Conservation (phyloP, 2,113 vertebrate species). For the Forbesichthys agassizii region DNA sequence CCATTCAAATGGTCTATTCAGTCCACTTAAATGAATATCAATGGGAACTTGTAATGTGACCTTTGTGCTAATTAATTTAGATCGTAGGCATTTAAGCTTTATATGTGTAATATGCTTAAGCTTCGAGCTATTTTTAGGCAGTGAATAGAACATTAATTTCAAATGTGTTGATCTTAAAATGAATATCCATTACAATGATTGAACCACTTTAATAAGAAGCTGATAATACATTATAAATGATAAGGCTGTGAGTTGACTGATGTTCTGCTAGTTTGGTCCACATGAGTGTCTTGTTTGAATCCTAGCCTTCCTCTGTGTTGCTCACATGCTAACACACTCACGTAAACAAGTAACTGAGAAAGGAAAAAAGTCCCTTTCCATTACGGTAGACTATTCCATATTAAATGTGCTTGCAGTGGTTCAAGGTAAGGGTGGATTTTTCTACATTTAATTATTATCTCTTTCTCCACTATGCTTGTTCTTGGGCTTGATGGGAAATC, state of each 20-base stretch:
- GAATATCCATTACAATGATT: conserved; percentile 7
- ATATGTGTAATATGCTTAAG: conserved; percentile 29
- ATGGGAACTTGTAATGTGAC: not conserved
- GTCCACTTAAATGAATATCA: not conserved
- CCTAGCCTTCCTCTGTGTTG: conserved; percentile 19
- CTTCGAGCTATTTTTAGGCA: too few species aligned
- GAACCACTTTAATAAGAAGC: too few species aligned
- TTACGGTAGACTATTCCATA: conserved; percentile 25
- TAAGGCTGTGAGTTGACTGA: conserved; percentile 45
- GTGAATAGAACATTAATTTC: not conserved
- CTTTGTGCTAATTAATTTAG: conserved; percentile 4
- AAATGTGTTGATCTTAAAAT: conserved; percentile 1
- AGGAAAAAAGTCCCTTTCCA: conserved; percentile 41
- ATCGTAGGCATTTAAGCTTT: conserved; percentile 16
- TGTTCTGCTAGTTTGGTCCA: conserved; percentile 67
- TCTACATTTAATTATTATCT: too few species aligned
- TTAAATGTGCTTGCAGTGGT: conserved; percentile 34
- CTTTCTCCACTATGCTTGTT: conserved; percentile 11
- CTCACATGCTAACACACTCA: conserved; percentile 34
- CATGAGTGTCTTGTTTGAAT: conserved; percentile 39
- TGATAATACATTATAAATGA: too few species aligned
- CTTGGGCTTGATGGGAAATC: conserved; percentile 15
- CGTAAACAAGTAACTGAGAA: conserved; percentile 27
- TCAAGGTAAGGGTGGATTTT: conserved; percentile 12
- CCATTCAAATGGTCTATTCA: too few species aligned